These are phyloP conservation scores for Sinhomidia bicolor DNA, from an alignment of 2,888 invertebrate genomes.

Conservation along the genomic window DNA sequence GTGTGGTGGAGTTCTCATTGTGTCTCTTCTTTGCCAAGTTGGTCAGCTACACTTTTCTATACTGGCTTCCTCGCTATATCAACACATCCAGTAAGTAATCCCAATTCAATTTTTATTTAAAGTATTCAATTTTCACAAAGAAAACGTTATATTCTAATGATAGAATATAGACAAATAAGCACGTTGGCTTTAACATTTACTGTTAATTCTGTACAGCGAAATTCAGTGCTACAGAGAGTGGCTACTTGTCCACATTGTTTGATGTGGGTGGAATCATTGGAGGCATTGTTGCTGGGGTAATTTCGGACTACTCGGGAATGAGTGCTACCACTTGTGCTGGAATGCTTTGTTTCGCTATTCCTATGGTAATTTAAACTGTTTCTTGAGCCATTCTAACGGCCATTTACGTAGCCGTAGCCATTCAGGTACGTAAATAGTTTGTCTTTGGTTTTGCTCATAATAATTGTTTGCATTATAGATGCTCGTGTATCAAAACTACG, in stretches of 20 bases:
- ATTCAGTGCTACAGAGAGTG: slow-evolving; percentile 87
- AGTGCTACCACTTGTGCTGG: slow-evolving; percentile 93
- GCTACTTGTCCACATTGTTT: slow-evolving; percentile 90
- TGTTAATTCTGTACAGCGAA: too few relatives aligned
- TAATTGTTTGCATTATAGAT: slow-evolving; percentile 84
- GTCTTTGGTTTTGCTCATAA: neutral
- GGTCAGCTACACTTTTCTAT: slow-evolving; percentile 98
- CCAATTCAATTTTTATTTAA: too few relatives aligned
- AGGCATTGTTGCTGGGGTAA: slow-evolving; percentile 92
- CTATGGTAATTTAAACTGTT: slow-evolving; percentile 88
- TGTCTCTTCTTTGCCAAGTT: slow-evolving; percentile 98
- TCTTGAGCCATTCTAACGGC: too few relatives aligned
- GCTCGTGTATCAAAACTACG: slow-evolving; percentile 89
- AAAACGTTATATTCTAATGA: too few relatives aligned
- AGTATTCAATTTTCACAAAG: too few relatives aligned
- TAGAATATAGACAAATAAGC: too few relatives aligned
- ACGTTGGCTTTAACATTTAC: too few relatives aligned
- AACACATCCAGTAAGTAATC: slow-evolving; percentile 90
- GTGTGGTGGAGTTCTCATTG: slow-evolving; percentile 95
- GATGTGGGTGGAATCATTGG: slow-evolving; percentile 96
- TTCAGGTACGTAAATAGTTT: neutral
- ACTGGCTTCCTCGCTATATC: slow-evolving; percentile 97
- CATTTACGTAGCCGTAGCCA: too few relatives aligned
- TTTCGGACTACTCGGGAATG: slow-evolving; percentile 92
- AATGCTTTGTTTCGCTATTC: slow-evolving; percentile 91